Percentiles rank a stretch among this genome's conserved stretches.
phyloP scores from a whole-genome alignment of 2,797 vertebrate genomes.

The Ataeniobius toweri region DNA sequence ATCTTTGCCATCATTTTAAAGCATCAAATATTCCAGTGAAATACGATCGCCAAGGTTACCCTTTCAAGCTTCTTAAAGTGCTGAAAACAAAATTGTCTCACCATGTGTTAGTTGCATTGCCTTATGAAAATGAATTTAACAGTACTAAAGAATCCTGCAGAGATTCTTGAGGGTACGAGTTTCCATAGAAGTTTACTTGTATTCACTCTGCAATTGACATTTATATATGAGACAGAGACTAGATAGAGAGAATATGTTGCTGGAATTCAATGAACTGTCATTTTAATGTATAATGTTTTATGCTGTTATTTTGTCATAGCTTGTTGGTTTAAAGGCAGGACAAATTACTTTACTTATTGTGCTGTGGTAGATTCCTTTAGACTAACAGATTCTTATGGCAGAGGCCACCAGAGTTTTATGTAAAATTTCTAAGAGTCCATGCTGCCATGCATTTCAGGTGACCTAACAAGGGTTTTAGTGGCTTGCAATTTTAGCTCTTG shows the following conservation, averaged over 20 bases:
- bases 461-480: neutral
- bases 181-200: neutral
- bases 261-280: neutral
- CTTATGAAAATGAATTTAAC: slow-evolving; percentile 18
- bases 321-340: neutral
- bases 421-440: too few relatives aligned
- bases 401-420: too few relatives aligned
- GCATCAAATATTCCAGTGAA: slow-evolving; percentile 19
- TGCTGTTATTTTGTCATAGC: neutral
- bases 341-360: neutral
- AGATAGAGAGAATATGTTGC: neutral
- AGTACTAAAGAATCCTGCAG: neutral
- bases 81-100: slow-evolving; percentile 46
- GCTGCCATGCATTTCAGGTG: too few relatives aligned
- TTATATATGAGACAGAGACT: neutral
- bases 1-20: slow-evolving; percentile 46
- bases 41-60: slow-evolving; percentile 28
- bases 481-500: neutral
- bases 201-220: neutral
- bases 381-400: too few relatives aligned
- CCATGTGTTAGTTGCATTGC: slow-evolving; percentile 20
- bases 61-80: slow-evolving; percentile 19
- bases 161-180: neutral
- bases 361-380: neutral
- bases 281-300: neutral